Percentiles rank a stretch among this genome's conserved stretches.
These are phyloP conservation scores for Hyalella azteca DNA, from an alignment of 2,888 invertebrate genomes.

Conservation along the genomic window DNA sequence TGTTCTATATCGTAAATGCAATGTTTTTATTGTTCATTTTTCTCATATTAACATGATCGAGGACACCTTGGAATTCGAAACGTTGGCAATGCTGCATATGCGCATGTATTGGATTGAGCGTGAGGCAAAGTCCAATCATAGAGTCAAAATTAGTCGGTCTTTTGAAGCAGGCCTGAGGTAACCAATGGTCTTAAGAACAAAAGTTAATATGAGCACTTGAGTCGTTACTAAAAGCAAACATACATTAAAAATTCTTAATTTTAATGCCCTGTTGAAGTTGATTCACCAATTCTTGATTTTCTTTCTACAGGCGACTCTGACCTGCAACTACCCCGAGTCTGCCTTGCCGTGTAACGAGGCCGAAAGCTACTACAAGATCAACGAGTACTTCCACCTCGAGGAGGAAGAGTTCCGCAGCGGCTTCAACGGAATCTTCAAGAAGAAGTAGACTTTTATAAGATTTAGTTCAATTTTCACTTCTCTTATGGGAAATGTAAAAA, in stretches of 20 bases:
- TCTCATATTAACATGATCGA: too few relatives aligned
- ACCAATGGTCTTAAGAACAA: too few relatives aligned
- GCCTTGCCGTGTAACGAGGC: slow-evolving; percentile 46
- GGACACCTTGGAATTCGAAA: too few relatives aligned
- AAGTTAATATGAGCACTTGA: too few relatives aligned
- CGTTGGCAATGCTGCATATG: too few relatives aligned
- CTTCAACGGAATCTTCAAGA: slow-evolving; percentile 34
- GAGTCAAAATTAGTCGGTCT: not conserved
- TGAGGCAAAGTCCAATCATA: not conserved
- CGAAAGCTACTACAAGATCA: slow-evolving; percentile 45
- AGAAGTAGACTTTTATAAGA: not conserved
- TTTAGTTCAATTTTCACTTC: not conserved
- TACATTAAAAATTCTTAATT: too few relatives aligned
- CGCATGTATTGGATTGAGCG: not conserved
- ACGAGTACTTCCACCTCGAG: slow-evolving; percentile 41
- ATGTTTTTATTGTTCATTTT: too few relatives aligned
- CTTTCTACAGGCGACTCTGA: slow-evolving; percentile 9
- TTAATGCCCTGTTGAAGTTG: too few relatives aligned
- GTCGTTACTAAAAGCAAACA: too few relatives aligned
- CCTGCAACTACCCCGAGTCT: slow-evolving; percentile 49
- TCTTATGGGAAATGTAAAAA: slow-evolving; percentile 3
- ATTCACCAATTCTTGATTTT: too few relatives aligned
- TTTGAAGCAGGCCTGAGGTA: not conserved
- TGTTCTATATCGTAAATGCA: too few relatives aligned
- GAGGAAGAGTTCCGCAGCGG: slow-evolving; percentile 41